Evolutionary conservation across 2,888 invertebrate genomes (phyloP), one percentile per base, ranked within the genome.

Genomic region (Sussaba pulchella): DNA sequence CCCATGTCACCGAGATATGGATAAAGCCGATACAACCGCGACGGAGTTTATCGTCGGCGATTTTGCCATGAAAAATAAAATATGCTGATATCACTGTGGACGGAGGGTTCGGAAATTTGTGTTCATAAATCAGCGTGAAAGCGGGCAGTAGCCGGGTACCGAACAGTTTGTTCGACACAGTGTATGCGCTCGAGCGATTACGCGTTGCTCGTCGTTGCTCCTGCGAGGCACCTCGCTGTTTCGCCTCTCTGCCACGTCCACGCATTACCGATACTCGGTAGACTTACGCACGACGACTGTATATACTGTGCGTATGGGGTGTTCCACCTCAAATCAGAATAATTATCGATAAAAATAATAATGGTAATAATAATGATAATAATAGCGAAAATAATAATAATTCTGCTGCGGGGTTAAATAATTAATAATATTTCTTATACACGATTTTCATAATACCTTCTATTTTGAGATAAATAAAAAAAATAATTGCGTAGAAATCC

Each of bases 111-210:
- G 61, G 36, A 54, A 31, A 74, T 78, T 61, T 61, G 52, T 70
- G 54, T 66, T 64, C 59, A 80, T 80, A 67, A 71, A 75, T 75
- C 75, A 80, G 31, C 36, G 59, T 26, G 41, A 43, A 21, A 39
- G 24, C 31, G 26, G n/a, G 52, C 54, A 21, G 61, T 59, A 73
- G 74, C 39, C 47, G 57, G 47, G 26, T 2, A 39, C 45, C 57
- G 70, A 74, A 74, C 69, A 64, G 69, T 70, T 70, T 70, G 63
- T 70, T 79, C 66, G 74, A 74, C 78, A 69, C 43, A 52, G 61
- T 52, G 54, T 64, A 52, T 31, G 36, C 47, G 31, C 24, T 39
- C 36, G 70, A 67, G 69, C 67, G 69, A 73, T 78, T 54, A 69
- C 52, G 52, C 36, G 64, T 45, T 57, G 41, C 31, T 43, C 26